phyloP scores from a whole-genome alignment of 2,113 vertebrate species.

The Serilophus lunatus region DNA sequence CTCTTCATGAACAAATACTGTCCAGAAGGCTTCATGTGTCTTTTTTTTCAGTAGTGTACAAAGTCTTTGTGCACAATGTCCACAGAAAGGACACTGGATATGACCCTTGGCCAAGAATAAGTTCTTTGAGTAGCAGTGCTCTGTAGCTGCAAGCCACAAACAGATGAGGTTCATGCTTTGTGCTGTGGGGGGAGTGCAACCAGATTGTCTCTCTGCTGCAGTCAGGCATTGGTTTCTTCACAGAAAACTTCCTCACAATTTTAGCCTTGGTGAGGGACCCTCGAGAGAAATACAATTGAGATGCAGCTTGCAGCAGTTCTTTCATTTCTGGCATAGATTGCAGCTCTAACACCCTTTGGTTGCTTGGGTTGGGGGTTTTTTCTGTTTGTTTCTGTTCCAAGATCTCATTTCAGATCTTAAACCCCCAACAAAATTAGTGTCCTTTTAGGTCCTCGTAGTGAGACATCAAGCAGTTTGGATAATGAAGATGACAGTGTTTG shows the following conservation, averaged over 20 bases:
- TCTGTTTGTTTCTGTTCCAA: not conserved
- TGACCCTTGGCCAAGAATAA: not conserved
- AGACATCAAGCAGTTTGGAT: not conserved
- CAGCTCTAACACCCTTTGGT: not conserved
- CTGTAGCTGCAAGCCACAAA: not conserved
- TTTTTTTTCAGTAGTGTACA: not conserved
- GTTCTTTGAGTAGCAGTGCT: not conserved
- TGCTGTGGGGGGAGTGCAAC: not conserved
- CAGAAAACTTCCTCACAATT: not conserved
- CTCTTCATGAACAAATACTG: not conserved
- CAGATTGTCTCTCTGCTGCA: not conserved
- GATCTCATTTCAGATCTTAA: conserved; percentile 30
- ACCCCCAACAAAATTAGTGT: not conserved
- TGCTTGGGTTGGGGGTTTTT: not conserved
- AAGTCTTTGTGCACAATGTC: not conserved
- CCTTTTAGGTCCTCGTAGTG: not conserved
- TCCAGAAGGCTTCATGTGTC: not conserved
- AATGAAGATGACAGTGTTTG: conserved; percentile 46
- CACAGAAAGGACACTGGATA: not conserved
- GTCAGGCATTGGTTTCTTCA: not conserved
- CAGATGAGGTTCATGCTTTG: not conserved
- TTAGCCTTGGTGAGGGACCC: not conserved
- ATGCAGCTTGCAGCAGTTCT: not conserved
- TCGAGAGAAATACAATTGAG: not conserved
- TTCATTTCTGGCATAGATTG: not conserved